Conservation (phyloP, 2,888 invertebrate genomes). For the Ditula angustiorana region DNA sequence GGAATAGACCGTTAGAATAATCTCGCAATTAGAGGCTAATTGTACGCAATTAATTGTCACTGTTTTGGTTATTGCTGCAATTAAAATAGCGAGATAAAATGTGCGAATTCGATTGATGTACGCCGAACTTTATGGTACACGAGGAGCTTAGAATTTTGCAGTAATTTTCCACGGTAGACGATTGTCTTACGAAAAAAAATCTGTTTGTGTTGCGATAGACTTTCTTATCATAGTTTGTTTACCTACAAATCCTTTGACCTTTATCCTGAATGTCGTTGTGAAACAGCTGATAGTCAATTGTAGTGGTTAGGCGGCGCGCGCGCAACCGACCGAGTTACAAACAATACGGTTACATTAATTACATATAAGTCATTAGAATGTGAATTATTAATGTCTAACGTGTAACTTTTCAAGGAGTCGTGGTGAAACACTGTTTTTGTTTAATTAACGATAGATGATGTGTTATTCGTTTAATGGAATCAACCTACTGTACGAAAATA, state of each 20-base stretch:
- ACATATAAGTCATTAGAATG: slow-evolving; percentile 25
- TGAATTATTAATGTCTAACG: slow-evolving; percentile 26
- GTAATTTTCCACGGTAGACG: neutral
- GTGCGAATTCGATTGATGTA: neutral
- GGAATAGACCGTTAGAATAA: neutral
- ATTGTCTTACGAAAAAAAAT: neutral
- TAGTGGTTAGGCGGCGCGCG: slow-evolving; percentile 7
- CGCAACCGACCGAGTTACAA: slow-evolving; percentile 11
- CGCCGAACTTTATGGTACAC: neutral
- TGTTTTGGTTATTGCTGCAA: neutral
- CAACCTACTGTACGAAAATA: neutral
- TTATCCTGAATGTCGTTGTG: slow-evolving; percentile 15
- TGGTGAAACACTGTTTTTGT: slow-evolving; percentile 9
- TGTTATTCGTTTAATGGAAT: neutral
- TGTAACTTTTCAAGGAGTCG: slow-evolving; percentile 7
- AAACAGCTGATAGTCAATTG: slow-evolving; percentile 10
- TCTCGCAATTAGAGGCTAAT: slow-evolving; percentile 8
- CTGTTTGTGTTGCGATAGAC: neutral
- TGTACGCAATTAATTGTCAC: neutral
- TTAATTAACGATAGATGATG: slow-evolving; percentile 9
- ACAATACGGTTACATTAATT: slow-evolving; percentile 24
- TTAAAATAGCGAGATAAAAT: slow-evolving; percentile 1
- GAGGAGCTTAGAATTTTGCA: neutral
- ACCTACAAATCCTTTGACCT: neutral
- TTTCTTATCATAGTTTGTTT: neutral